Evolutionary conservation across 2,888 invertebrate species (phyloP).

Genomic region (Cheilosia scutellata): DNA sequence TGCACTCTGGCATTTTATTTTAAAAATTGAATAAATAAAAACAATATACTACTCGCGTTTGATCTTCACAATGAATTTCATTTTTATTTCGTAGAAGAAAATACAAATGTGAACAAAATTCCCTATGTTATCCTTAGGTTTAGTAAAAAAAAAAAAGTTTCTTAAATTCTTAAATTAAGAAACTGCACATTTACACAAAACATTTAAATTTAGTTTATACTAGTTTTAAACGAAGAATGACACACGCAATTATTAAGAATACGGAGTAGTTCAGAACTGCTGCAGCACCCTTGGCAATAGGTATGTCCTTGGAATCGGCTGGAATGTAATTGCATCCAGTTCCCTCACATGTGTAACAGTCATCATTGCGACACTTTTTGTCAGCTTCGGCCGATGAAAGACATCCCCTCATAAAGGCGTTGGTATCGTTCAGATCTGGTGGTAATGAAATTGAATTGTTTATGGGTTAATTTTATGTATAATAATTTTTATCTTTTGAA

Average conservation of each 20-base stretch:
- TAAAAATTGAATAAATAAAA: constrained; percentile 28
- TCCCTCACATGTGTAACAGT: constrained; percentile 82
- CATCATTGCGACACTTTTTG: constrained; percentile 79
- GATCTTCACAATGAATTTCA: constrained; percentile 32
- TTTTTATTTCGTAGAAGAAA: constrained; percentile 22
- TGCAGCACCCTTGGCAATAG: constrained; percentile 80
- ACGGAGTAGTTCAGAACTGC: constrained; percentile 73
- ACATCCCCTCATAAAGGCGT: constrained; percentile 82
- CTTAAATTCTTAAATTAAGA: constrained; percentile 23
- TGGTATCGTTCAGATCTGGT: constrained; percentile 40
- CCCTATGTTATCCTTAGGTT: background rate
- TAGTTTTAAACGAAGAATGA: constrained; percentile 51
- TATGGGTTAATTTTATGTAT: constrained; percentile 1
- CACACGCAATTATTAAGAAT: constrained; percentile 75
- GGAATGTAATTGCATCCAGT: constrained; percentile 81
- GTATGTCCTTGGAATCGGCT: constrained; percentile 78
- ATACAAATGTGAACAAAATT: constrained; percentile 13
- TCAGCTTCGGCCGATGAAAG: constrained; percentile 79
- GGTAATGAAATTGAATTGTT: constrained; percentile 27
- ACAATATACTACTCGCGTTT: background rate
- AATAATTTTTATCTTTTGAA: background rate
- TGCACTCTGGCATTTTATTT: constrained; percentile 51
- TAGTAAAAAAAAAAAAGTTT: constrained; percentile 19
- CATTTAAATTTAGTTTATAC: constrained; percentile 37
- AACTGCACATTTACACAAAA: constrained; percentile 5